A percentile compares a stretch with the other conserved stretches of the same genome.
Evolutionary conservation across 1,140 invertebrate genomes (phyloP).

Genomic region (Zaprionus tsacasi): DNA sequence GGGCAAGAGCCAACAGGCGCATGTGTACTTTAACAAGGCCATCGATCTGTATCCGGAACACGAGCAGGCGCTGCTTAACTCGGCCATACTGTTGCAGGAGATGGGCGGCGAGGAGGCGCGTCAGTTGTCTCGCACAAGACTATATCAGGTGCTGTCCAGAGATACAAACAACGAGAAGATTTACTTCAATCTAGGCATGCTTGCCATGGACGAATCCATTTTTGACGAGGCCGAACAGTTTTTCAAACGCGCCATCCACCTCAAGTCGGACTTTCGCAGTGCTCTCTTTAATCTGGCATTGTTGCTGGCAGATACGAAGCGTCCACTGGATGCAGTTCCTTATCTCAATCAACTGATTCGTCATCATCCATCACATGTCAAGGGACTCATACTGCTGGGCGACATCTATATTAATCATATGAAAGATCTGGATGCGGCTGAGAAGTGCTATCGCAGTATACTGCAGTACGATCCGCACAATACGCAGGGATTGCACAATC

Average conservation of each 20-base stretch:
- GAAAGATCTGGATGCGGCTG: slow-evolving; percentile 96
- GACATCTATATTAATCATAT: slow-evolving; percentile 99
- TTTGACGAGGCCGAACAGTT: slow-evolving; percentile 94
- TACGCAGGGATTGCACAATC: slow-evolving; percentile 97
- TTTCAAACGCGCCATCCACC: slow-evolving; percentile 93
- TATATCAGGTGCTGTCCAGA: slow-evolving; percentile 92
- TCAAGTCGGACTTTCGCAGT: slow-evolving; percentile 94
- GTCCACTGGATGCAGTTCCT: slow-evolving; percentile 95
- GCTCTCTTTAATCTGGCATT: slow-evolving; percentile 97
- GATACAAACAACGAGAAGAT: slow-evolving; percentile 93
- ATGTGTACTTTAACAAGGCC: slow-evolving; percentile 96
- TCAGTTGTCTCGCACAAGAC: slow-evolving; percentile 90
- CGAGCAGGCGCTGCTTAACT: slow-evolving; percentile 97
- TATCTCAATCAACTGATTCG: slow-evolving; percentile 96
- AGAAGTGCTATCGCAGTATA: slow-evolving; percentile 96
- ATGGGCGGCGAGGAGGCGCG: slow-evolving; percentile 91
- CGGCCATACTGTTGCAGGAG: slow-evolving; percentile 96
- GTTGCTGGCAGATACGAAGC: slow-evolving; percentile 93
- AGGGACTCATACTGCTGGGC: slow-evolving; percentile 96
- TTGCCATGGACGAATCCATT: slow-evolving; percentile 97
- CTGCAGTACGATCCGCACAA: slow-evolving; percentile 94
- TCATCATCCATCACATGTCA: slow-evolving; percentile 96
- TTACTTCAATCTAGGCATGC: slow-evolving; percentile 97
- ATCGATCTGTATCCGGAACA: slow-evolving; percentile 97
- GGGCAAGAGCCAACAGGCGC: slow-evolving; percentile 94